Evolutionary conservation across 2,113 vertebrate species (phyloP), one percentile per base, ranked within the genome.

Genomic region (Phodopus roborovskii): DNA sequence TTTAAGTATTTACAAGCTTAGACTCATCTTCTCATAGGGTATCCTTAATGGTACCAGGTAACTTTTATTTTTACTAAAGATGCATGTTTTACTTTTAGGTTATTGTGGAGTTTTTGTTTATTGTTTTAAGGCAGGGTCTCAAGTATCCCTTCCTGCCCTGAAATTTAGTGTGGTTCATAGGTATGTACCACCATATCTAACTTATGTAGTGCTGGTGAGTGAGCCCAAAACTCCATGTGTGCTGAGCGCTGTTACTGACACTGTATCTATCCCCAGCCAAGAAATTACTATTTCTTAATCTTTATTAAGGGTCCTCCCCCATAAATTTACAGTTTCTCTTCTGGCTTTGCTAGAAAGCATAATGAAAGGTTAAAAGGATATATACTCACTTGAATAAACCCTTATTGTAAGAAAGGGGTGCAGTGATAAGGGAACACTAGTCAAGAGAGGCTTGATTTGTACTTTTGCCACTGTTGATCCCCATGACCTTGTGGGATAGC

Each of bases 321-420:
- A 19, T 17, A 2, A 64, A 81, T 62, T 88, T 77, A 62, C 36
- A 90, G 53, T 93, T 95, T 93, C 30, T 96, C 30, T 78, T 95
- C 20, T 78, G 94, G 8, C 39, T 97, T 96, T 97, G 7, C 74
- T 92, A 15, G 33, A 87, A 75, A 48, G 33, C 24, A 60, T 3
- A 79, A 68, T 50, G 68, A 92, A 87, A 45, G 1, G 39, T 89
- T 45, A 58, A 71, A 79, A 79, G 30, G 66, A 90, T 93, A n/a
- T 91, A 53, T 77, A 62, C 50, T 19, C 11, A 58, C 84, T 93
- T 90, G 33, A 84, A 87, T 78, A 95, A 86, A 84, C 16, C 39
- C 45, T 88, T 33, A 85, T 3, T 91, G 50, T 96, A 60, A 70
- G 62, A 73, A 58, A 58, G 50, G 62, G 36, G 74, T 85, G 28